These are phyloP conservation scores for Taxidea taxus DNA, from an alignment of 2,113 vertebrate genomes.

Conservation along the genomic window DNA sequence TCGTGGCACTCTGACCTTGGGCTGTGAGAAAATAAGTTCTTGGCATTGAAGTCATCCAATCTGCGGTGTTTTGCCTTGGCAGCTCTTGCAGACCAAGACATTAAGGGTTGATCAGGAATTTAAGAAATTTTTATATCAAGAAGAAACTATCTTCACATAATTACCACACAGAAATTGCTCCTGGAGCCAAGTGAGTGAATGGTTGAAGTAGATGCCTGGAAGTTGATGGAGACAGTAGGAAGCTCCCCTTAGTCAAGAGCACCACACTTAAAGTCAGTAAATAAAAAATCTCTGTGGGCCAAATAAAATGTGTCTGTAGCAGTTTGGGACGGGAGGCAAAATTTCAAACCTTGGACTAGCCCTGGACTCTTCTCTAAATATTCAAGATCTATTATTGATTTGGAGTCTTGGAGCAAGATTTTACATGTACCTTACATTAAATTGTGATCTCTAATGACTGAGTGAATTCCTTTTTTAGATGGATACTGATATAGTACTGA, in stretches of 20 bases:
- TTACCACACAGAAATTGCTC: not conserved
- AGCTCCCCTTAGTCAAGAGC: not conserved
- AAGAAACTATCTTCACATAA: not conserved
- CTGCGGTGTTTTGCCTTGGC: not conserved
- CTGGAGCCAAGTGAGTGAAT: not conserved
- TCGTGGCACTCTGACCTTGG: not conserved
- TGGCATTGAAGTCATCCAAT: not conserved
- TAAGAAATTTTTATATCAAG: not conserved
- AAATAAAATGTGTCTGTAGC: not conserved
- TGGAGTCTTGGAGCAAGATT: not conserved
- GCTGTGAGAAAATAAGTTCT: not conserved
- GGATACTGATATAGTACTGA: not conserved
- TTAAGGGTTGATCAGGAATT: not conserved
- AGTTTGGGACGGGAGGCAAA: not conserved
- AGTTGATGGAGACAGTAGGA: no score
- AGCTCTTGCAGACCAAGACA: not conserved
- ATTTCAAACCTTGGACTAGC: not conserved
- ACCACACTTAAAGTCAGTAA: not conserved
- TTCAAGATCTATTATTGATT: not conserved
- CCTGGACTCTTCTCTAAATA: not conserved
- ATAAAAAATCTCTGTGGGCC: not conserved
- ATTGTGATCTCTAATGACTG: not conserved
- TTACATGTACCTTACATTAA: not conserved
- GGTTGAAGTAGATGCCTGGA: no score
- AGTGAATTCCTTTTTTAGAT: not conserved